Evolutionary conservation across 2,113 vertebrate species (phyloP).

Genomic region (Ctenodactylus gundi): DNA sequence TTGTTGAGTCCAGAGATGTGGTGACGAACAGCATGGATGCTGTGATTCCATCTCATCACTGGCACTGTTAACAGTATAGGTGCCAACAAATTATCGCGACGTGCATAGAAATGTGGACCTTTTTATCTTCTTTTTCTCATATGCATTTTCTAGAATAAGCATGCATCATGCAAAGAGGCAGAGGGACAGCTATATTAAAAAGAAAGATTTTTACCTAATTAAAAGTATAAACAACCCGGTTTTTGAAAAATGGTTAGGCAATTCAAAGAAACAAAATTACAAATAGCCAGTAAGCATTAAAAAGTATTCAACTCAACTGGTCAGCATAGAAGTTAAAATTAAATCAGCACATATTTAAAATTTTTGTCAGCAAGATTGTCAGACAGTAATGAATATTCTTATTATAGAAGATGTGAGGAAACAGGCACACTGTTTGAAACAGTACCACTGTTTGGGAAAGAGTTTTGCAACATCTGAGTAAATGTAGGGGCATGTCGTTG

Average conservation of each 20-base stretch:
- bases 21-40: too few relatives aligned
- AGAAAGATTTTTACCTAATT: constrained; percentile 6
- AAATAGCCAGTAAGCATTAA: neutral
- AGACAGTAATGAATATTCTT: neutral
- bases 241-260: neutral
- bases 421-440: neutral
- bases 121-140: neutral
- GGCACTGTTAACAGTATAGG: too few relatives aligned
- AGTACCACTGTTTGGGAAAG: neutral
- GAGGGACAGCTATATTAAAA: neutral
- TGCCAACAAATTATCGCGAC: neutral
- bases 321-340: constrained; percentile 35
- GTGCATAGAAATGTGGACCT: neutral
- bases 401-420: neutral
- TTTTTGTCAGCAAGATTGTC: neutral
- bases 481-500: neutral
- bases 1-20: neutral
- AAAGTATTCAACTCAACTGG: neutral
- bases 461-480: neutral
- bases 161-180: neutral
- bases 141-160: neutral
- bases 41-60: neutral
- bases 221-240: neutral
- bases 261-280: constrained; percentile 1
- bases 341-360: neutral